Percentiles rank a stretch among this genome's conserved stretches.
Evolutionary conservation across 2,113 vertebrate species (phyloP).

Genomic region (Trematomus loennbergii): DNA sequence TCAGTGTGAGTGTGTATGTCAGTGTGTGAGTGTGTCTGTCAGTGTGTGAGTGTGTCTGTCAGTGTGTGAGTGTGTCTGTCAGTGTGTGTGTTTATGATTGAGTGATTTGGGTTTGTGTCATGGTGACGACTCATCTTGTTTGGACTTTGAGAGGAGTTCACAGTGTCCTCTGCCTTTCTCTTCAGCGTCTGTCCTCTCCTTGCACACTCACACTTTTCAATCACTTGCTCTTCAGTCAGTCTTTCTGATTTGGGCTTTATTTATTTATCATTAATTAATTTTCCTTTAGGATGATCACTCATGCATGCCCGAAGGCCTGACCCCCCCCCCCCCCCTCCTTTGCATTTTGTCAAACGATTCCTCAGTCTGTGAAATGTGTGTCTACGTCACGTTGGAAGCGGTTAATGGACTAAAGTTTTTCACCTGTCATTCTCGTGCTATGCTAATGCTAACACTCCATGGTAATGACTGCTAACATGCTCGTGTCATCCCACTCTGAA

Average conservation of each 20-base stretch:
- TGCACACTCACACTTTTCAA: constrained; percentile 66
- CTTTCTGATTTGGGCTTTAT: constrained; percentile 42
- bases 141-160: constrained; percentile 67
- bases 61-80: background rate
- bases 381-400: too few species aligned
- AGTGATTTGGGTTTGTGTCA: constrained; percentile 62
- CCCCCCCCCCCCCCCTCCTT: constrained; percentile 31
- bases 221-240: constrained; percentile 57
- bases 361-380: constrained; percentile 59
- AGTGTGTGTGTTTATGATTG: constrained; percentile 26
- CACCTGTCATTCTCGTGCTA: too few species aligned
- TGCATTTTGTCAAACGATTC: constrained; percentile 74
- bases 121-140: constrained; percentile 57
- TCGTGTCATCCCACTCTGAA: constrained; percentile 54
- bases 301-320: constrained; percentile 74
- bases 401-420: too few species aligned
- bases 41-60: constrained; percentile 17
- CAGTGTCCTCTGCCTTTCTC: constrained; percentile 75
- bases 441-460: too few species aligned
- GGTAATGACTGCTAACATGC: too few species aligned
- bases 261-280: constrained; percentile 19
- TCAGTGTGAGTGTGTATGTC: constrained; percentile 52
- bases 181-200: constrained; percentile 66
- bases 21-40: constrained; percentile 52
- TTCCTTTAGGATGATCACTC: constrained; percentile 33